Conservation (phyloP, 2,888 invertebrate species). For the Zaprionus bogoriensis region DNA sequence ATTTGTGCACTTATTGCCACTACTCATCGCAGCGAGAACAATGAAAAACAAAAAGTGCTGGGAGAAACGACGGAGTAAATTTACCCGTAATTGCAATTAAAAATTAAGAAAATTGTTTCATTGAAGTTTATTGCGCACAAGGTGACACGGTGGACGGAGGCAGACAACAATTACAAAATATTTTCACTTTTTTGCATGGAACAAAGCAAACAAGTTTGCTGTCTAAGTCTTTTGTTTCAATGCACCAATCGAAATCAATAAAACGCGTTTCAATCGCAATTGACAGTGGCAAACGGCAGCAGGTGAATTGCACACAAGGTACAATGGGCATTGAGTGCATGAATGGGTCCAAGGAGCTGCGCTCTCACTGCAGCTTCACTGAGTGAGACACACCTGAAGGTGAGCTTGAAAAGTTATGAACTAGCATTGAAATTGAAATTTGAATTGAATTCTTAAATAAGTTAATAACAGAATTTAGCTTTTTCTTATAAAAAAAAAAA, state of each 20-base stretch:
- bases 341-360: no score
- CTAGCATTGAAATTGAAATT: no score
- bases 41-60: conserved; percentile 20
- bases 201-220: conserved; percentile 50
- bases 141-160: conserved; percentile 41
- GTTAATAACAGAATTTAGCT: no score
- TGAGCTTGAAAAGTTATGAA: no score
- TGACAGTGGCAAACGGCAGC: conserved; percentile 15
- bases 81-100: conserved; percentile 44
- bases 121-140: conserved; percentile 59
- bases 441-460: no score
- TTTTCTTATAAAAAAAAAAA: no score
- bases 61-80: conserved; percentile 46
- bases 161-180: conserved; percentile 49
- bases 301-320: no score
- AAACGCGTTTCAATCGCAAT: conserved; percentile 21
- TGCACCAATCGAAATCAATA: conserved; percentile 35
- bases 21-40: no score
- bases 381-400: no score
- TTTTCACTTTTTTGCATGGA: conserved; percentile 63
- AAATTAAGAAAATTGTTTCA: conserved; percentile 60
- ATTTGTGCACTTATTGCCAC: conserved; percentile 12
- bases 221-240: conserved; percentile 62
- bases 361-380: no score
- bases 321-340: no score